Base-by-base conservation (phyloP, 1,140 invertebrate species). In the Euwallacea similis region DNA sequence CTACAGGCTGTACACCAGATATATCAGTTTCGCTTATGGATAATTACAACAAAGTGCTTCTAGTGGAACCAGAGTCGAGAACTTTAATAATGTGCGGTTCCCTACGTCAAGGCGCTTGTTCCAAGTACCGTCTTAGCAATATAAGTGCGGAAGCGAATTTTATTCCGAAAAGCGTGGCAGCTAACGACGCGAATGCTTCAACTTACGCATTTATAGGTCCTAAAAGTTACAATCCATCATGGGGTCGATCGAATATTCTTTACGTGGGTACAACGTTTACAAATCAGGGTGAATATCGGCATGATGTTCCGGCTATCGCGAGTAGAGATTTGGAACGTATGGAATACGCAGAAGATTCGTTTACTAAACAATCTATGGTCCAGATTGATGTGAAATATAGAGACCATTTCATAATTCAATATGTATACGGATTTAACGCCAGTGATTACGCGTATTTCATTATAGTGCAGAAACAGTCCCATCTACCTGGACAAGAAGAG, bases 221-320 rank as follows among this genome's bases (percentile, higher is more conserved):
- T 0, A 91, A 95, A 73, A 88, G 90, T 58, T 95, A 95, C 77
- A 88, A 88, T 74, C 21, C 21, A 33, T 84, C 87, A 0, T 93
- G 90, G 89, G 87, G 88, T 56, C 83, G 86, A 42, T 88, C 88
- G 2, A 92, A 94, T 80, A 92, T 97, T 16, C 83, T 98, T 0
- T 98, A 98, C 84, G 94, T 98, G 6, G 95, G 94, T 3, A 96
- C 95, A 3, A 97, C 96, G 0, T 96, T 97, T 78, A 97, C 94
- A 0, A 94, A 93, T 76, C 91, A 91, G 73, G 96, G 95, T 7
- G 92, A 95, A 74, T 96, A 94, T 81, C 87, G 95, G n/a, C 93
- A 97, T 78, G 91, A 96, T 75, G 95, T 98, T 11, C 96, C 96
- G 7, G 95, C 95, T 1, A 95, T 97, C 78, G 91, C 93, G 8